Base-by-base conservation (phyloP, 2,113 vertebrate species). In the Eretmochelys imbricata region DNA sequence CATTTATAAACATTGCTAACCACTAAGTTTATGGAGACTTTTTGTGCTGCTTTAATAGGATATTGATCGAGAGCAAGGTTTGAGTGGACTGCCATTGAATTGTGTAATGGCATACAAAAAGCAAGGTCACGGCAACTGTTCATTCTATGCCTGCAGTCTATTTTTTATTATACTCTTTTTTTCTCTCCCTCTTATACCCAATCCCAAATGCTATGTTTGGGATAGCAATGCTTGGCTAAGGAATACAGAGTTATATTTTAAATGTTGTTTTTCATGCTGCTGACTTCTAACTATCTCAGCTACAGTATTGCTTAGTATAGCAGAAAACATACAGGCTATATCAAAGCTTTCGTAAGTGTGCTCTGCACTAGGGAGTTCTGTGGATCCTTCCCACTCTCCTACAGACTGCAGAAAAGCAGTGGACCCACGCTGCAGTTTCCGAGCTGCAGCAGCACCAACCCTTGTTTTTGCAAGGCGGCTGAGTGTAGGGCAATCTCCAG, bases 11-110 rank as follows among this genome's bases (percentile, higher is more conserved):
- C 98, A 98, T 98, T 98, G 98, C 98, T 98, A 98, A 98, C 98
- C 98, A 98, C 98, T 98, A 99, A 99, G 98, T 99, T 99, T 99
- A 99, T 99, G 98, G 98, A 98, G 98, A 99, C 98, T 99, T 99
- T 99, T 98, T 99, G 98, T 98, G 98, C 98, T 96, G 99, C 98
- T 99, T 99, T 99, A 99, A 99, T 99, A 99, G 99, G 98, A 99
- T 99, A 99, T 99, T 99, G 99, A 99, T 99, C 99, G 99, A 98
- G 98, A 99, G 98, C 98, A 98, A 98, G 98, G 99, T 99, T 99
- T 98, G 98, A 99, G 99, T 99, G 98, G 98, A 98, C 99, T 98
- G 98, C 99, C 99, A 99, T 98, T 99, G 99, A 99, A 99, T 99
- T 99, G 99, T 99, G 99, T 98, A 99, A 99, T 99, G 98, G 98